Percentiles rank a stretch among this genome's conserved stretches.
Evolutionary conservation across 1,140 invertebrate species (phyloP).

Genomic region (Chironomus tepperi): DNA sequence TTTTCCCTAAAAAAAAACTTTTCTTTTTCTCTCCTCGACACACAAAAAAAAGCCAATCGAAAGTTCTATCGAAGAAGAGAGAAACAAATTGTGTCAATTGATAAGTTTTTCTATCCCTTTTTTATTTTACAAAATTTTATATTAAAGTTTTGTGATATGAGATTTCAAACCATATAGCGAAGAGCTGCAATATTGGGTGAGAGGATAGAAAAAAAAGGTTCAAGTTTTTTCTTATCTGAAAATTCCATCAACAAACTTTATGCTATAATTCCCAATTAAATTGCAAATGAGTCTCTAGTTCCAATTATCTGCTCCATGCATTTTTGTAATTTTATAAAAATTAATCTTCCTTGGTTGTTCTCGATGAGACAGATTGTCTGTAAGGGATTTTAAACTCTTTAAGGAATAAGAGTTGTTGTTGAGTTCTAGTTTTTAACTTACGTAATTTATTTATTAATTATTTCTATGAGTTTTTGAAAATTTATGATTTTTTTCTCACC

Average conservation of each 20-base stretch:
- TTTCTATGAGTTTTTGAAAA: too few species aligned
- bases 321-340: not conserved
- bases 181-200: not conserved
- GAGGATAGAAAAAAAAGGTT: not conserved
- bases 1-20: too few species aligned
- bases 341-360: not conserved
- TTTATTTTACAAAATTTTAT: not conserved
- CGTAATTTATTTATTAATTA: too few species aligned
- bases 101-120: not conserved
- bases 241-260: too few species aligned
- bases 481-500: too few species aligned
- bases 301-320: conserved; percentile 7
- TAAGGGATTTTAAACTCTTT: not conserved
- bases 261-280: conserved; percentile 4
- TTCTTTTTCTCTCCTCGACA: not conserved
- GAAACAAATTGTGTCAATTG: not conserved
- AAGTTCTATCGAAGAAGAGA: not conserved
- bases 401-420: not conserved
- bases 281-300: conserved; percentile 6
- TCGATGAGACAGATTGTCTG: not conserved
- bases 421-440: too few species aligned
- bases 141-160: too few species aligned
- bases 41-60: not conserved
- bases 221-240: not conserved
- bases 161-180: too few species aligned